A percentile compares a stretch with the other conserved stretches of the same genome.
Evolutionary conservation across 1,140 invertebrate genomes (phyloP).

Genomic region (Drosophila chauvacae): DNA sequence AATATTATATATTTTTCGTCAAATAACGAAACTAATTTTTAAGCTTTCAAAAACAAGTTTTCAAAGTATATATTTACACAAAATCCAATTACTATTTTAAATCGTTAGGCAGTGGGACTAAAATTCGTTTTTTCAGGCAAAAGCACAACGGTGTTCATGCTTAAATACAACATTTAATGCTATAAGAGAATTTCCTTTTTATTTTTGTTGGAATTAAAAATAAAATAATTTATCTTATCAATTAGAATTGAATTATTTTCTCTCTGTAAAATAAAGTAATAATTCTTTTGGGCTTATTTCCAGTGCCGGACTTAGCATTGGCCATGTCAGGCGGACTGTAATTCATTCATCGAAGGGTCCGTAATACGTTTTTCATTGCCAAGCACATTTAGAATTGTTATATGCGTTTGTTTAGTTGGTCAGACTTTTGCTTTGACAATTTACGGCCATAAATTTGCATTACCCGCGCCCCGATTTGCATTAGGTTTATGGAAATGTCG

Average conservation of each 20-base stretch:
- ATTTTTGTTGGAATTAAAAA: neutral
- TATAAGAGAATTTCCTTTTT: neutral
- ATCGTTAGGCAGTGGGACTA: no score
- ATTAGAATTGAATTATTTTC: neutral
- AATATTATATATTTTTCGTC: neutral
- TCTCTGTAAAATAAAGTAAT: neutral
- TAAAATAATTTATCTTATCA: neutral
- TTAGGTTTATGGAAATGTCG: conserved; percentile 14
- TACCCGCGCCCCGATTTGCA: conserved; percentile 63
- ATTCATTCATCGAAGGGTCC: conserved; percentile 19
- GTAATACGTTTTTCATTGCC: conserved; percentile 57
- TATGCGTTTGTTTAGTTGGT: conserved; percentile 60
- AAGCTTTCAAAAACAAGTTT: neutral
- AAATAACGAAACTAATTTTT: neutral
- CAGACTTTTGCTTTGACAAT: conserved; percentile 31
- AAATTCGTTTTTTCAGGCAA: neutral
- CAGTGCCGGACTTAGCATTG: neutral
- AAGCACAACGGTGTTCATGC: neutral
- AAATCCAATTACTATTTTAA: neutral
- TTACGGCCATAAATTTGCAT: conserved; percentile 70
- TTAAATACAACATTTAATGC: neutral
- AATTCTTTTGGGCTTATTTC: conserved; percentile 12
- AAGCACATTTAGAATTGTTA: conserved; percentile 56
- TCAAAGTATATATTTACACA: no score
- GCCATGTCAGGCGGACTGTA: neutral